Base-by-base conservation (phyloP, 30 jellyfish, hydroid and myxozoan genomes). In the Phacellophora camtschatica region DNA sequence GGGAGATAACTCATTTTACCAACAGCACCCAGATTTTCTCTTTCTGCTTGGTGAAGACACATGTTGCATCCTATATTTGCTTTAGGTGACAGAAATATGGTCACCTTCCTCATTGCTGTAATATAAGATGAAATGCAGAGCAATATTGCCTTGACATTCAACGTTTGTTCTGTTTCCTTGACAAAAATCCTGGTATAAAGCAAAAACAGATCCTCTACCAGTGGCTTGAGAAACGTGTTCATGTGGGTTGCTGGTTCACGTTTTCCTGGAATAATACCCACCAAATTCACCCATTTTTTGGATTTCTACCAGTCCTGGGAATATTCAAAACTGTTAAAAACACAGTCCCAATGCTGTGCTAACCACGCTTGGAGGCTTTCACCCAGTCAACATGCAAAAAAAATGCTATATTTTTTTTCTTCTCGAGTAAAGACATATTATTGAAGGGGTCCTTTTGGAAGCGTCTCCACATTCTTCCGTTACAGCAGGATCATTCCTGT, bases 51-150 rank as follows among this genome's bases (percentile, higher is more conserved):
- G 36, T 31, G 36, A 0, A 31, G n/a, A 49, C 79, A 65, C 54
- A 65, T 3, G 36, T 35, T 31, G 33, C 79, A 65, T 2, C 79
- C 79, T 35, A 31, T 65, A 23, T 65, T 65, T 3, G 79, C 59
- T 33, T 65, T 35, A 49, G 16, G 79, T 33, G 58, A 28, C 7
- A 65, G 28, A 27, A 65, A 65, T 27, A 31, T 30, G 18, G 61
- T 65, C 15, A 65, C 79, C 36, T 65, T 65, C 16, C 79, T 32
- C 13, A 65, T 18, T 10, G 79, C 79, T 27, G 59, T 30, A 28
- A 65, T 18, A 23, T 59, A 45, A 24, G 20, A 59, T 59, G 25
- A 59, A 5, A 59, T 20, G 10, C 74, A 25, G 30, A 59, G 48
- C 22, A 59, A 30, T 9, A 59, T 2, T 59, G 46, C 48, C 13